Evolutionary conservation across 1,140 invertebrate genomes (phyloP).

Genomic region (Maniola jurtina): DNA sequence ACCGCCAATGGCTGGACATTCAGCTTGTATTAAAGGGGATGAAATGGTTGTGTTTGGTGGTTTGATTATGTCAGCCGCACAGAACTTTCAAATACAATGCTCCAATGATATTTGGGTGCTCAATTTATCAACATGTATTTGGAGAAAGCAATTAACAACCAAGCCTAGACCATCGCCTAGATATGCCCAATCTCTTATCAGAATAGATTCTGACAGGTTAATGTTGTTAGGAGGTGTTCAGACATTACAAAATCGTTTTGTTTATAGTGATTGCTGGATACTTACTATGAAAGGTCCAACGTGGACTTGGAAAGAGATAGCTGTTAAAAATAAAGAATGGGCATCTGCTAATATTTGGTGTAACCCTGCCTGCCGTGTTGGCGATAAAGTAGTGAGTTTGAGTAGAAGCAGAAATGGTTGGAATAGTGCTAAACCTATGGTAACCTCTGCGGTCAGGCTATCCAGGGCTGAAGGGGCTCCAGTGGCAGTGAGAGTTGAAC

Average conservation of each 20-base stretch:
- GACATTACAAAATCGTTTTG: slow-evolving; percentile 74
- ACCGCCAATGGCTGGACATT: slow-evolving; percentile 93
- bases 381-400: slow-evolving; percentile 83
- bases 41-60: slow-evolving; percentile 96
- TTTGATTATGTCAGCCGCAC: slow-evolving; percentile 63
- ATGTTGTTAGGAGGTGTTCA: slow-evolving; percentile 85
- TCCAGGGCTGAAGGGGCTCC: slow-evolving; percentile 62
- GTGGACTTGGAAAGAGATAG: slow-evolving; percentile 91
- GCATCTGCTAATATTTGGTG: slow-evolving; percentile 93
- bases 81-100: slow-evolving; percentile 80
- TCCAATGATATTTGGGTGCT: slow-evolving; percentile 95
- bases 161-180: slow-evolving; percentile 87
- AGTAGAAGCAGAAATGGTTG: slow-evolving; percentile 79
- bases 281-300: slow-evolving; percentile 81
- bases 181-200: slow-evolving; percentile 94
- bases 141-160: slow-evolving; percentile 86
- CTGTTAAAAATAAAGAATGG: slow-evolving; percentile 86
- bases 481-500: slow-evolving; percentile 66
- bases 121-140: slow-evolving; percentile 87
- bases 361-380: slow-evolving; percentile 91
- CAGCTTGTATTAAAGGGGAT: slow-evolving; percentile 92
- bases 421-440: slow-evolving; percentile 69
- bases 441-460: slow-evolving; percentile 70
- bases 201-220: slow-evolving; percentile 84
- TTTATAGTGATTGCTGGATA: slow-evolving; percentile 83